A percentile compares a stretch with the other conserved stretches of the same genome.
Conservation (phyloP, 2,797 vertebrate genomes). For the Acanthiza pusilla region DNA sequence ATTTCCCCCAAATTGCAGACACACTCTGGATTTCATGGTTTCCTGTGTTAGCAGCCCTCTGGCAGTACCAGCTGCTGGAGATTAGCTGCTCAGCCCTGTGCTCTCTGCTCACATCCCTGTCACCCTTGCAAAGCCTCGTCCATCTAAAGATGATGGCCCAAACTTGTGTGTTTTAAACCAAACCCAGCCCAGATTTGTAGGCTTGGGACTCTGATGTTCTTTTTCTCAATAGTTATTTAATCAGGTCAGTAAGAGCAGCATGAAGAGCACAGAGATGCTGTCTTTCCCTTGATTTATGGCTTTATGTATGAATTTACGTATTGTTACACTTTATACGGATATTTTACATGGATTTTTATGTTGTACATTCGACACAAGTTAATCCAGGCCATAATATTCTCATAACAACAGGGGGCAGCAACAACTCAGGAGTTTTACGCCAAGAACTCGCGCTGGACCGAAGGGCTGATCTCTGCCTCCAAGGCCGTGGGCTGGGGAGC, state of each 20-base stretch:
- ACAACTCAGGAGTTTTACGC: slow-evolving; percentile 94
- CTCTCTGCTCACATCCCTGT: rapidly evolving
- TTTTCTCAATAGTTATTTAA: neutral
- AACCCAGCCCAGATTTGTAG: neutral
- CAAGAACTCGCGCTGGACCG: slow-evolving; percentile 96
- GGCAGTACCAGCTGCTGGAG: neutral
- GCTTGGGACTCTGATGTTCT: neutral
- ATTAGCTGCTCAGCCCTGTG: neutral
- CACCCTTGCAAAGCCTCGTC: neutral
- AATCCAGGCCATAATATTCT: neutral
- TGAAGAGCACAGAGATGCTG: neutral
- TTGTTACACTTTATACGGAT: neutral
- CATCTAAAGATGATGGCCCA: neutral
- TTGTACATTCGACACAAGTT: neutral
- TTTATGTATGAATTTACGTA: neutral
- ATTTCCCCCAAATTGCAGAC: neutral
- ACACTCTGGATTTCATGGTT: neutral
- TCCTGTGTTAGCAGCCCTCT: neutral
- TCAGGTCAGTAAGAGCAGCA: neutral
- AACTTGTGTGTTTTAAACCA: neutral
- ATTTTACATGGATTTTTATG: neutral
- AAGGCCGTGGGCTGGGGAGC: slow-evolving; percentile 99
- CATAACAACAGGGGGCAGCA: slow-evolving; percentile 85
- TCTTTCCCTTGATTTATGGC: neutral
- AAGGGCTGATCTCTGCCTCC: slow-evolving; percentile 96